Evolutionary conservation across 2,113 vertebrate species (phyloP), one percentile per base, ranked within the genome.

Genomic region (Pedionomus torquatus): DNA sequence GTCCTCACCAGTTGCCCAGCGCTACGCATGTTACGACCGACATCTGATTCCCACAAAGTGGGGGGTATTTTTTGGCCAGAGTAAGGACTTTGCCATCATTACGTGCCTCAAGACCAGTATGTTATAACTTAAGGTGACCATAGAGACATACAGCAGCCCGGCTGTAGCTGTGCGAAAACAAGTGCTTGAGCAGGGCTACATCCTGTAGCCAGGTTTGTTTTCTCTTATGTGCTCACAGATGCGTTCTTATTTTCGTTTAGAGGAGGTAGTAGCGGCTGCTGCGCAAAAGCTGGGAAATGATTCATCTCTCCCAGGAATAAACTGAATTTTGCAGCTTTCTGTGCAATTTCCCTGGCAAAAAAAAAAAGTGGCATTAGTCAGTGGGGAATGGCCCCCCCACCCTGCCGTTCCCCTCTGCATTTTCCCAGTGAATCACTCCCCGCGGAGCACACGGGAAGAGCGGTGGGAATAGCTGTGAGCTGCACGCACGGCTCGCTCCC

Each of bases 401-500:
- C 10, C 51, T 1, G 4, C 52, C 2, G 2, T 54, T 49, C 57
- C 58, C 57, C 43, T 71, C 69, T 51, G 41, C 1, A 1, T 31
- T 80, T 69, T 63, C 88, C 71, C 72, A 48, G 33, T 26, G 94
- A 81, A 58, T 90, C 75, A 30, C 7, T 83, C 72, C 77, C 48
- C 0, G 0, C 11, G 44, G 35, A 88, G 70, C 0, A 0, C 57
- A 10, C 0, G 20, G 21, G 23, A 65, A 57, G 28, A 0, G 13
- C 0, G 3, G 23, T 76, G 83, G 91, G 63, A 65, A 41, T 7
- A 6, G 16, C 92, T 33, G 77, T 1, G 65, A 68, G 46, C 3
- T 70, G 60, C 39, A 5, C 0, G 28, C 83, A 8, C 0, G 1
- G 51, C 92, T 87, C 21, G 0, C 31, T 21, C 65, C 58, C 39